Evolutionary conservation across 2,888 invertebrate genomes (phyloP), one percentile per base, ranked within the genome.

Genomic region (Steromphala cineraria): DNA sequence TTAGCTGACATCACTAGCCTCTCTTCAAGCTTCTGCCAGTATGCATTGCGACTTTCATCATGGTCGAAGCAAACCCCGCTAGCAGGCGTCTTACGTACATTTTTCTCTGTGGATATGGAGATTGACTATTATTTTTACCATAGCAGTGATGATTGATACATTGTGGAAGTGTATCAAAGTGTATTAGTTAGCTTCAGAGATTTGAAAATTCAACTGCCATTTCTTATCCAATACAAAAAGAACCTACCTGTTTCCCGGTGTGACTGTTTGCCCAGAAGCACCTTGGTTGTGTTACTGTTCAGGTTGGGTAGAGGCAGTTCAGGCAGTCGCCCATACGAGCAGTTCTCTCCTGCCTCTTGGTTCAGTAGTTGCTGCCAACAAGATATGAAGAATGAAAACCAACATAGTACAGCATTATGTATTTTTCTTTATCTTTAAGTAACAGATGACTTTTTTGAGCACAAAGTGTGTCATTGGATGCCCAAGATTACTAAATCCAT

Each of bases 231-330:
- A 46, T 46, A 10, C 10, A 10, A 46, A 46, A 36, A 46, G 4
- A 10, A 80, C 75, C 21, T 46, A 81, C 81, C 81, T 78, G 85
- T 82, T 7, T 83, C 83, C 79, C 84, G 84, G n/a, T 86, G 84
- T 71, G 83, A 80, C 55, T 87, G 78, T 75, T 40, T 52, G 8
- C 89, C 89, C 62, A 90, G 82, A 75, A 97, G 93, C 67, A 98
- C 95, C 90, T 96, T 95, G 53, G 96, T 96, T 19, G 95, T 95
- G 81, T 95, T 95, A 87, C 95, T 95, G 84, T 95, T 94, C 75
- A 97, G 94, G 85, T 96, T 94, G 2, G 98, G 98, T 83, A 98
- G 94, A 15, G 97, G 97, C 86, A 97, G 94, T 81, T 95, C 94
- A 46, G 96, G 95, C 81, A 96, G 93, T 0, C 88, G 86, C 15